These are phyloP conservation scores for Drosophila subobscura DNA, from an alignment of 1,140 invertebrate genomes.

Conservation along the genomic window DNA sequence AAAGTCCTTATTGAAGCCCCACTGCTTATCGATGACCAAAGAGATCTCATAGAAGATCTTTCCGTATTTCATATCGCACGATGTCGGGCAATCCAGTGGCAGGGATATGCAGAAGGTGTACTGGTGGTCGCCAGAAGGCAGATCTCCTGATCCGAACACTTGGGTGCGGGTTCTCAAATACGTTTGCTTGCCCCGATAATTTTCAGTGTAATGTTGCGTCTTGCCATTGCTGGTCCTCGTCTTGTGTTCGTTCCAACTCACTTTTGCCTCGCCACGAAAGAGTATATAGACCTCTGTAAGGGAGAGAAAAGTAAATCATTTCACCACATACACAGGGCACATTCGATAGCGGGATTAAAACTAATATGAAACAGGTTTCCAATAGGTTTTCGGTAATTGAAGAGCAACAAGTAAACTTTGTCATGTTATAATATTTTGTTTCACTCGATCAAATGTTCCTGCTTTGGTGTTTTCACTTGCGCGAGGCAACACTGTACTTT, in stretches of 20 bases:
- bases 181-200: conserved; percentile 50
- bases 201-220: conserved; percentile 44
- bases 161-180: conserved; percentile 52
- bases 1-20: conserved; percentile 89
- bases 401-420: too few species aligned
- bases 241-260: conserved; percentile 60
- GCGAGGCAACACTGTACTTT: too few species aligned
- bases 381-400: too few species aligned
- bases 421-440: too few species aligned
- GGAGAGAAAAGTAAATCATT: not conserved
- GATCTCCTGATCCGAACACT: conserved; percentile 48
- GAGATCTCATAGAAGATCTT: conserved; percentile 88
- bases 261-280: conserved; percentile 69
- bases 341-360: not conserved
- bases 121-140: conserved; percentile 59
- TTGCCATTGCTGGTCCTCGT: conserved; percentile 41
- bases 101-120: conserved; percentile 79
- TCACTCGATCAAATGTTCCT: too few species aligned
- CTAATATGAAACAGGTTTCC: not conserved
- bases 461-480: too few species aligned
- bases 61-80: conserved; percentile 89
- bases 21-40: conserved; percentile 87
- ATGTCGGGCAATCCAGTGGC: conserved; percentile 86
- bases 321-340: too few species aligned
- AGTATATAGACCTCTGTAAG: conserved; percentile 61